phyloP scores from a whole-genome alignment of 2,113 vertebrate species.

The Eudyptes chrysolophus region DNA sequence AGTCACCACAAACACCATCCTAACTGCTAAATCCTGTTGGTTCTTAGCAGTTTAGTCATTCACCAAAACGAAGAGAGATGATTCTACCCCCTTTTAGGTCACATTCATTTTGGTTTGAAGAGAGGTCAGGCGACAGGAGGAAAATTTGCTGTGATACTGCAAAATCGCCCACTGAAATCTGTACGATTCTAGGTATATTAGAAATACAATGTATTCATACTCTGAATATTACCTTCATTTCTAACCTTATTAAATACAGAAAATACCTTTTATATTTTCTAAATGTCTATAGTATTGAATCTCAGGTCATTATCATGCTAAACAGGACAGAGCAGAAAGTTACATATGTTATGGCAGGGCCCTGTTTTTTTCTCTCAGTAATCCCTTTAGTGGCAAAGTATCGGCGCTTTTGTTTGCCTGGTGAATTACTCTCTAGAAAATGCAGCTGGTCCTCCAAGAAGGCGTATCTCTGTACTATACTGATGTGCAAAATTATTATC shows the following conservation, averaged over 20 bases:
- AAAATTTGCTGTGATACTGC: neutral
- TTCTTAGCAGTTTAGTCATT: neutral
- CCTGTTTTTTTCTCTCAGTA: neutral
- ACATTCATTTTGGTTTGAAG: neutral
- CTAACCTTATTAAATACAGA: neutral
- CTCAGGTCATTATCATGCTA: neutral
- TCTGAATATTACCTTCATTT: neutral
- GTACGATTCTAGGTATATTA: neutral
- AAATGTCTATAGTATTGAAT: neutral
- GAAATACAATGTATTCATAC: neutral
- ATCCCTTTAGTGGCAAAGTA: neutral
- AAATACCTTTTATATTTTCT: neutral
- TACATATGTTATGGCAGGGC: neutral
- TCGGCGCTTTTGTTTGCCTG: neutral
- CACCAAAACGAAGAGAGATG: neutral
- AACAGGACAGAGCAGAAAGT: neutral
- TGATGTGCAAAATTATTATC: neutral
- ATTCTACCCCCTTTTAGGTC: neutral
- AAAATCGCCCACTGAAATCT: neutral
- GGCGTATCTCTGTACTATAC: neutral
- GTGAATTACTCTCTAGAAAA: neutral
- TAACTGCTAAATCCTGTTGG: neutral
- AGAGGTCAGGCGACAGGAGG: neutral
- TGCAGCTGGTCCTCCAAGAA: neutral
- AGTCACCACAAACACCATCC: neutral